A percentile compares a stretch with the other conserved stretches of the same genome.
Evolutionary conservation across 2,888 invertebrate species (phyloP).

Genomic region (Brachyptera risi): DNA sequence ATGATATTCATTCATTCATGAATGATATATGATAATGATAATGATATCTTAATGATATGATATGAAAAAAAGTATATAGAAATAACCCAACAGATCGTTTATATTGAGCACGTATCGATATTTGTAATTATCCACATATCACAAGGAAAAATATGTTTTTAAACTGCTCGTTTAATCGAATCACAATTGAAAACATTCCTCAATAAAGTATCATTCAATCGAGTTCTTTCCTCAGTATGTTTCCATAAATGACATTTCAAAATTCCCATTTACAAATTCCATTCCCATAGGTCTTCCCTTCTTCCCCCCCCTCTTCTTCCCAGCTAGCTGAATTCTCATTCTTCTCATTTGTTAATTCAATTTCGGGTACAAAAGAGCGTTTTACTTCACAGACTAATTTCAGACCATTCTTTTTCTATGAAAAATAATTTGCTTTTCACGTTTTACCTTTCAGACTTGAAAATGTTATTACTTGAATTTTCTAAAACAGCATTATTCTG

Average conservation of each 20-base stretch:
- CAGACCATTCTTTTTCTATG: conserved; percentile 3
- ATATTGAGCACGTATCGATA: too few relatives aligned
- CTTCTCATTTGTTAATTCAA: conserved; percentile 14
- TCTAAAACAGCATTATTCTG: too few relatives aligned
- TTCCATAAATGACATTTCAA: conserved; percentile 1
- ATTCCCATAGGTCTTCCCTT: background rate
- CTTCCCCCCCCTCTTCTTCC: background rate
- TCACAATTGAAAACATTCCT: background rate
- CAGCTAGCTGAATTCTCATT: background rate
- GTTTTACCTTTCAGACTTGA: conserved; percentile 5
- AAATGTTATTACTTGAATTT: conserved; percentile 4
- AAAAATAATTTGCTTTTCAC: conserved; percentile 1
- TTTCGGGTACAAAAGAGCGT: conserved; percentile 15
- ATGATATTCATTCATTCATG: too few relatives aligned
- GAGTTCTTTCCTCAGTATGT: background rate
- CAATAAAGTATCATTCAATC: conserved; percentile 6
- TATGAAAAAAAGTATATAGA: too few relatives aligned
- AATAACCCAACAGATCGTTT: too few relatives aligned
- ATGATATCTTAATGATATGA: too few relatives aligned
- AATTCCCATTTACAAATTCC: background rate
- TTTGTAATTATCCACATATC: too few relatives aligned
- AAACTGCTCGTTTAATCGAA: too few relatives aligned
- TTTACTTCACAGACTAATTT: background rate
- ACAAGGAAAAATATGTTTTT: too few relatives aligned
- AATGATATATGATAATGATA: too few relatives aligned